Base-by-base conservation (phyloP, 2,888 invertebrate genomes). In the Mythimna loreyi region DNA sequence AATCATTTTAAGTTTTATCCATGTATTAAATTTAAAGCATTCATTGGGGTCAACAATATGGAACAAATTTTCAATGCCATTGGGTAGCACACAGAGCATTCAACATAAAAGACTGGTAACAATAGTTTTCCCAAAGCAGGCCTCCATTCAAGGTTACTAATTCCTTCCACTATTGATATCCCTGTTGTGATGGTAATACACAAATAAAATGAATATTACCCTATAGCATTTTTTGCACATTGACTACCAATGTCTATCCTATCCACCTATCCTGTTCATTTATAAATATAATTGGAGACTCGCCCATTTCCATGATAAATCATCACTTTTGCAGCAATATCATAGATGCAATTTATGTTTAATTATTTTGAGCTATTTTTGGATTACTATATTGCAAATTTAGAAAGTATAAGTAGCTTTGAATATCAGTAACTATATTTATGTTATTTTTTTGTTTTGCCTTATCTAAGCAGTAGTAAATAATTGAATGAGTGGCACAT, bases 11-110 rank as follows among this genome's bases (percentile, higher is more conserved):
- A 43, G 45, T 64, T 59, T 72, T n/a, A 23, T 60, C 23, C 66
- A 56, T 69, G 50, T 66, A 25, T 65, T 66, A 67, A 59, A 16
- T 72, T 59, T 66, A 64, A 53, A 58, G 30, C 57, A 72, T 74
- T 66, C 57, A 80, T 80, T 82, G 67, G 67, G 82, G 68, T 70
- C n/a, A 83, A 78, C 80, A 86, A 84, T 83, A 84, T 76, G 67
- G 78, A 90, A 90, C 89, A 79, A 76, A 86, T 83, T 78, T 84
- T 88, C 89, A 92, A 90, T 91, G 91, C 73, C 90, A 89, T 72
- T 85, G 70, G 73, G 82, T 84, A 89, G 72, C 77, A 85, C 82
- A 84, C 70, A 83, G 80, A 78, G 78, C 75, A 75, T 75, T 81
- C 72, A 66, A 75, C 56, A 75, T 66, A 74, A 79, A 65, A 72